Conservation (phyloP, 2,888 invertebrate species). For the Pristionchus fissidentatus region DNA sequence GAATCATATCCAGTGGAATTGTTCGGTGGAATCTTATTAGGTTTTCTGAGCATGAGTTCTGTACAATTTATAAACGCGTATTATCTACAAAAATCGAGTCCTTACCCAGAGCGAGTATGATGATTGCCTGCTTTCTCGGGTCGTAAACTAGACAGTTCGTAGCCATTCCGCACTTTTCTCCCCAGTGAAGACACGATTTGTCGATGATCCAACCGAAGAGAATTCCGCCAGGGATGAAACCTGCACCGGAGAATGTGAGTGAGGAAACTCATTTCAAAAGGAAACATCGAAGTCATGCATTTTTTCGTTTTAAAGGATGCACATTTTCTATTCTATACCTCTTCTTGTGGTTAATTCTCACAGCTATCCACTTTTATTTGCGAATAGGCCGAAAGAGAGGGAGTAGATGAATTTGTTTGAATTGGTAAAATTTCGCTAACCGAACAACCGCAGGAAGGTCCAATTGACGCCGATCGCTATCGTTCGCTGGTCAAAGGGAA, state of each 20-base stretch:
- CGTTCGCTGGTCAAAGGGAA: conserved; percentile 74
- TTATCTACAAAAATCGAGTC: neutral
- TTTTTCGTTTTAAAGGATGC: too few relatives aligned
- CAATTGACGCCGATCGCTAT: conserved; percentile 74
- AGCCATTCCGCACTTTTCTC: conserved; percentile 52
- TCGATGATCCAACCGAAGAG: conserved; percentile 74
- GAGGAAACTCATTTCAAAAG: neutral
- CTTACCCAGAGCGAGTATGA: conserved; percentile 72
- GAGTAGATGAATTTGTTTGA: too few relatives aligned
- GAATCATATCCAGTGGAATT: neutral
- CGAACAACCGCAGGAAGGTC: conserved; percentile 73
- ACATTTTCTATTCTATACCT: too few relatives aligned
- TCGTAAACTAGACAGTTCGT: conserved; percentile 70
- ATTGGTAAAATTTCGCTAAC: conserved; percentile 52
- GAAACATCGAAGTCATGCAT: too few relatives aligned
- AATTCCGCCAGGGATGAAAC: conserved; percentile 75
- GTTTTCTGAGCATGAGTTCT: too few relatives aligned
- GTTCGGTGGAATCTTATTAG: neutral
- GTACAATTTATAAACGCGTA: neutral
- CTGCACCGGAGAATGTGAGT: conserved; percentile 47
- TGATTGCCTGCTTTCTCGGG: conserved; percentile 70
- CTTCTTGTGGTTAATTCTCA: too few relatives aligned
- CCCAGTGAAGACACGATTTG: conserved; percentile 64
- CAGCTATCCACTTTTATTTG: too few relatives aligned
- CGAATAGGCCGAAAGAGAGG: too few relatives aligned